A percentile compares a stretch with the other conserved stretches of the same genome.
Evolutionary conservation across 1,140 invertebrate genomes (phyloP).

Genomic region (Apis florea): DNA sequence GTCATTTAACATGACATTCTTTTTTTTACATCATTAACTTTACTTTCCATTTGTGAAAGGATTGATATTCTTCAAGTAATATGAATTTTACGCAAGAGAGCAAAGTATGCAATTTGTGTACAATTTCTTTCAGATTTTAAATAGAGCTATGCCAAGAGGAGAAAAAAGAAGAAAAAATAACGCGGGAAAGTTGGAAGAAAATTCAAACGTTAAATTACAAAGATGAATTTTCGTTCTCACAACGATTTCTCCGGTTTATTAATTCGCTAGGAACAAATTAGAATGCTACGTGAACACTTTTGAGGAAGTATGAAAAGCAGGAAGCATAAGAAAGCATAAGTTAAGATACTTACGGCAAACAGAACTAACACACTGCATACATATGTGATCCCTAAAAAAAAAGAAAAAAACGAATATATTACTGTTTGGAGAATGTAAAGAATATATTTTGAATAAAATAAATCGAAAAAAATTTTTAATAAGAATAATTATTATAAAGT

Average conservation of each 20-base stretch:
- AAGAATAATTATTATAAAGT: too few species aligned
- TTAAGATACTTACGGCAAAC: conserved; percentile 62
- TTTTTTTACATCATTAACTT: conserved; percentile 21
- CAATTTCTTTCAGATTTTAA: not conserved
- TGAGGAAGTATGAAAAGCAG: conserved; percentile 30
- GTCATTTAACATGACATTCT: not conserved
- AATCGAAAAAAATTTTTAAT: not conserved
- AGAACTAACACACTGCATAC: conserved; percentile 47
- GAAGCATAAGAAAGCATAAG: conserved; percentile 23
- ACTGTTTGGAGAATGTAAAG: not conserved
- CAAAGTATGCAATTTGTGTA: not conserved
- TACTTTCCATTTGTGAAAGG: conserved; percentile 49
- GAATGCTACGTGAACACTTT: conserved; percentile 36
- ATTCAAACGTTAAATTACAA: too few species aligned
- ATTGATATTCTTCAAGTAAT: not conserved
- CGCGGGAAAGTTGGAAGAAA: not conserved
- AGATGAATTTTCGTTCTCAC: not conserved
- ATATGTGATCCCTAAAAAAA: conserved; percentile 61
- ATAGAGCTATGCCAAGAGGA: not conserved
- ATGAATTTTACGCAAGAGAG: conserved; percentile 19
- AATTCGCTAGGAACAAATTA: not conserved
- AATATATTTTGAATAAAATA: not conserved
- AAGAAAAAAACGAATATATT: not conserved
- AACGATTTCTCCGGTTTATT: not conserved
- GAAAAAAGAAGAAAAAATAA: not conserved